Evolutionary conservation across 1,140 invertebrate genomes (phyloP), one percentile per base, ranked within the genome.

Genomic region (Pogonomyrmex barbatus): DNA sequence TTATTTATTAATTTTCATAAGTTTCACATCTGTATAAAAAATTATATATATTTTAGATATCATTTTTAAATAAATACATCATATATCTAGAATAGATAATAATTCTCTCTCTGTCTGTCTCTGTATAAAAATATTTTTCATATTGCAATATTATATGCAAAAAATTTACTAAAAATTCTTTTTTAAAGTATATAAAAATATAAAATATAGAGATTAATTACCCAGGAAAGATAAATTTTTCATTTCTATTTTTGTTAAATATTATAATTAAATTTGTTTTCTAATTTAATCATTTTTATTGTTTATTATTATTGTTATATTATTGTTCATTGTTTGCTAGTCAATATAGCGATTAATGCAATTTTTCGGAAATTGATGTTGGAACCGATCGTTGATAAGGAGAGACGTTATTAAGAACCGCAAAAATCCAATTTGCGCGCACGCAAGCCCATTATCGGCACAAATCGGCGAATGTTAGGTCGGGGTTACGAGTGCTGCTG

Each of bases 381-480:
- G 54, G 0, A 79, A 68, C 33, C 4, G 30, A 54, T 54, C 0
- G 9, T 9, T 30, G 62, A 56, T 42, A 54, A 68, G 36, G 14
- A 0, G 8, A 79, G 47, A 42, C 12, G 36, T 52, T 67, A 79
- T 67, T 79, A 67, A 54, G n/a, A 4, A 30, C 50, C 47, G 14
- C 8, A 79, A 58, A 68, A 54, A 79, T 68, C 65, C 36, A 79
- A 33, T 54, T 54, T 68, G 8, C 47, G n/a, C 62, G 4, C 47
- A 68, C 62, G 62, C 77, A 79, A 79, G 47, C 33, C 60, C 47
- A 33, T 65, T 67, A 79, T 79, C 62, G 47, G 54, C 24, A 12
- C 47, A 56, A 79, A 54, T 79, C n/a, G 12, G 12, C n/a, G 8
- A 79, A 54, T 68, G 47, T 68, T 58, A 54, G 33, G 10, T 79